Conservation (phyloP, 2,888 invertebrate genomes). For the Altica lythri region DNA sequence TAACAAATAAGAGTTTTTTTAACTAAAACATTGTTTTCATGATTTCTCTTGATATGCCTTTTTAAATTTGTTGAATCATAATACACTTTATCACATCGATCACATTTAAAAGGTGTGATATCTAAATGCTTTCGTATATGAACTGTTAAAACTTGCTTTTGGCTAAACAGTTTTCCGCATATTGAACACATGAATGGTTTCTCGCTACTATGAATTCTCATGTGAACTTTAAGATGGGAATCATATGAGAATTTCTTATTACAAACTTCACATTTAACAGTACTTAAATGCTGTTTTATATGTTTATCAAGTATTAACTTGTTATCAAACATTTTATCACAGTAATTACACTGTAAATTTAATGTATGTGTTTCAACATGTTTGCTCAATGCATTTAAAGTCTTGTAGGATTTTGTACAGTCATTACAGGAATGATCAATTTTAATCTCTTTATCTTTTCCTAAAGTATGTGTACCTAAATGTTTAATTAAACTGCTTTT, state of each 20-base stretch:
- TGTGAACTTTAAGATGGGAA: slow-evolving; percentile 49
- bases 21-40: too few species aligned
- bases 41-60: slow-evolving; percentile 24
- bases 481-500: slow-evolving; percentile 1
- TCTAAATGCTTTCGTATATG: slow-evolving; percentile 52
- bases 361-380: slow-evolving; percentile 8
- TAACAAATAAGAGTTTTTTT: too few species aligned
- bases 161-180: slow-evolving; percentile 51
- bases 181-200: slow-evolving; percentile 50
- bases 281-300: slow-evolving; percentile 5
- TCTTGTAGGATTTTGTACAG: slow-evolving; percentile 15
- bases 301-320: slow-evolving; percentile 5
- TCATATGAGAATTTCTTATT: slow-evolving; percentile 38
- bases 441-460: too few species aligned
- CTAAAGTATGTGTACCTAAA: background rate
- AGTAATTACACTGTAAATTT: slow-evolving; percentile 2
- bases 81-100: slow-evolving; percentile 46
- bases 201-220: slow-evolving; percentile 51
- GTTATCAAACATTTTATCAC: slow-evolving; percentile 9
- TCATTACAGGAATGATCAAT: slow-evolving; percentile 13
- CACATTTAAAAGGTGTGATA: slow-evolving; percentile 45
- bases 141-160: slow-evolving; percentile 49
- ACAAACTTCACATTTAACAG: slow-evolving; percentile 36
- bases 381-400: slow-evolving; percentile 7
- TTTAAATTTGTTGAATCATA: slow-evolving; percentile 26